Conservation (phyloP, 1,140 invertebrate genomes). For the Papilio dardanus region DNA sequence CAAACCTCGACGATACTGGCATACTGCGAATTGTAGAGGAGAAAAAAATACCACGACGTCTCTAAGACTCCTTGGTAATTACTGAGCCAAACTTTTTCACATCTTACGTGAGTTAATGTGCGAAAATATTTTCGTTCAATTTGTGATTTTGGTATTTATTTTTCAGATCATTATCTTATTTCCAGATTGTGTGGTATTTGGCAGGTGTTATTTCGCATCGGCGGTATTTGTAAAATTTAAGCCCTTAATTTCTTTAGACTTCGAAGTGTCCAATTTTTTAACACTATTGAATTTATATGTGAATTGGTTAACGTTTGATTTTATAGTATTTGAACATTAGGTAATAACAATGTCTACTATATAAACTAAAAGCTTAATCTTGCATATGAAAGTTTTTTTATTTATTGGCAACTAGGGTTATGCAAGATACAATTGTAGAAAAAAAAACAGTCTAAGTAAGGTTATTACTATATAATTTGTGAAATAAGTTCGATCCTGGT, state of each 20-base stretch:
- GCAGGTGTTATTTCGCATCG: conserved; percentile 27
- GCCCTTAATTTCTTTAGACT: not conserved
- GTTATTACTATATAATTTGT: not conserved
- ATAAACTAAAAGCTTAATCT: too few relatives aligned
- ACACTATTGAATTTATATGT: too few relatives aligned
- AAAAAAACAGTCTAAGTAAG: too few relatives aligned
- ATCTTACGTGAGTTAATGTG: conserved; percentile 34
- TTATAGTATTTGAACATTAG: too few relatives aligned
- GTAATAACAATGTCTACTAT: too few relatives aligned
- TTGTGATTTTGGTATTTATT: conserved; percentile 36
- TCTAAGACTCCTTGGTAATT: conserved; percentile 30
- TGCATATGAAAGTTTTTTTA: too few relatives aligned
- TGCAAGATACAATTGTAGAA: too few relatives aligned
- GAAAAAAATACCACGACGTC: conserved; percentile 14
- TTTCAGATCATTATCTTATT: conserved; percentile 37
- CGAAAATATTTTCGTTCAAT: conserved; percentile 36
- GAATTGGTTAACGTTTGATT: too few relatives aligned
- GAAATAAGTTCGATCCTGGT: not conserved
- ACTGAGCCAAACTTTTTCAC: conserved; percentile 24
- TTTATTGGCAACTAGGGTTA: too few relatives aligned
- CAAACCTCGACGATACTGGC: conserved; percentile 14
- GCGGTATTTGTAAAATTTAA: conserved; percentile 26
- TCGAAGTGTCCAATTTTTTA: not conserved
- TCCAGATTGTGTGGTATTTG: conserved; percentile 20
- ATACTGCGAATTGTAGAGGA: conserved; percentile 28